Evolutionary conservation across 1,140 invertebrate genomes (phyloP).

Genomic region (Panagrolaimus sp.): DNA sequence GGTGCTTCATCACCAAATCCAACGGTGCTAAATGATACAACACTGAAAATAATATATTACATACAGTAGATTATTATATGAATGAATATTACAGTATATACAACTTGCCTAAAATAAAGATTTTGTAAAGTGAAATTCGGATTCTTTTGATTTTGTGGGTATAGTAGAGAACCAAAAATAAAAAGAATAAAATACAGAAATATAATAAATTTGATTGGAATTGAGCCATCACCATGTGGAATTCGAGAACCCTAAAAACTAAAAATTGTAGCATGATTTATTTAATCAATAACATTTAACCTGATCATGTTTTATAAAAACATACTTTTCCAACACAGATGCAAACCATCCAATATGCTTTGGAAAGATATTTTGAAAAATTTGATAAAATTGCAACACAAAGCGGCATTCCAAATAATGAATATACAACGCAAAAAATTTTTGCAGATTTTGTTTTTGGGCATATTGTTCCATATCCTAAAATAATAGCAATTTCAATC

Average conservation of each 20-base stretch:
- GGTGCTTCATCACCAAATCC: constrained; percentile 14
- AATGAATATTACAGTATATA: neutral
- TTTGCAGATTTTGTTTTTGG: constrained; percentile 17
- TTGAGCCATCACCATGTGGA: neutral
- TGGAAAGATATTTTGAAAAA: constrained; percentile 24
- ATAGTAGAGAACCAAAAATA: neutral
- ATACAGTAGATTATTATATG: neutral
- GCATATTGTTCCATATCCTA: constrained; percentile 27
- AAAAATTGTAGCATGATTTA: neutral
- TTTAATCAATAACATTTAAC: neutral
- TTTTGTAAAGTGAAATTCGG: neutral
- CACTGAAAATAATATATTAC: neutral
- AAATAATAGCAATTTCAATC: neutral
- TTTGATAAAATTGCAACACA: constrained; percentile 27
- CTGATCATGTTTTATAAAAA: neutral
- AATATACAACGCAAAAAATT: constrained; percentile 21
- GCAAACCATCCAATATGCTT: constrained; percentile 20
- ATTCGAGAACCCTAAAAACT: neutral
- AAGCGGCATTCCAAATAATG: constrained; percentile 22
- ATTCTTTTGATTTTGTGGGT: neutral
- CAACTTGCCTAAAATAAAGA: neutral
- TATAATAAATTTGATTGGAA: neutral
- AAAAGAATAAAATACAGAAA: constrained; percentile 1
- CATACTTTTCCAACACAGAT: neutral
- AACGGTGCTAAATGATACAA: neutral